Conservation (phyloP, 2,113 vertebrate species). For the Gambusia holbrooki region DNA sequence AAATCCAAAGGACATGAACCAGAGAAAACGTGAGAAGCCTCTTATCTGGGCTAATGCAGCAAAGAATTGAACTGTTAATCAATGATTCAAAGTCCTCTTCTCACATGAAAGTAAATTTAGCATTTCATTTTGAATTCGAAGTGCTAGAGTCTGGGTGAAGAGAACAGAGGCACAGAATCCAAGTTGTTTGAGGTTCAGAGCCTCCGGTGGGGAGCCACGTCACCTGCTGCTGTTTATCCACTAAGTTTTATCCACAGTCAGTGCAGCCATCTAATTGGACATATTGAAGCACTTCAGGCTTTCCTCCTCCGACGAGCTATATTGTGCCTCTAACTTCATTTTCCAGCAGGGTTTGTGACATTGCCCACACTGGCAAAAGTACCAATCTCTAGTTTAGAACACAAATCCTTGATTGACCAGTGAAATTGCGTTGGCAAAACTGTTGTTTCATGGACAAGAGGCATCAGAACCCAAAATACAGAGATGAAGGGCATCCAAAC, state of each 20-base stretch:
- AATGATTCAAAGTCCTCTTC: too few relatives aligned
- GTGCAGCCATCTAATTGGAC: neutral
- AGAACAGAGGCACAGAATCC: too few relatives aligned
- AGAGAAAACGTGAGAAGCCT: too few relatives aligned
- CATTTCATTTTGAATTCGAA: too few relatives aligned
- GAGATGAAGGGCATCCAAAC: neutral
- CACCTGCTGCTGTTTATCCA: neutral
- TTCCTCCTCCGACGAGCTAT: neutral
- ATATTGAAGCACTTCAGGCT: neutral
- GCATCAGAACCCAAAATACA: neutral
- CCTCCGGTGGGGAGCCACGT: too few relatives aligned
- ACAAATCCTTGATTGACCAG: neutral
- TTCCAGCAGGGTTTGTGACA: neutral
- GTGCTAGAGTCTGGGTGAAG: too few relatives aligned
- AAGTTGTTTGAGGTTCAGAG: too few relatives aligned
- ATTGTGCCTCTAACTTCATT: neutral
- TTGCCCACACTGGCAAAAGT: neutral
- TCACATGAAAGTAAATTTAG: too few relatives aligned
- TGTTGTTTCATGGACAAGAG: neutral
- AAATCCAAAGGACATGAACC: too few relatives aligned
- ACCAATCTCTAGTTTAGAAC: neutral
- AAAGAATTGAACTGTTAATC: too few relatives aligned
- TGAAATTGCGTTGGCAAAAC: neutral
- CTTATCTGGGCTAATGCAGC: too few relatives aligned
- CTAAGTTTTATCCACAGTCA: neutral